These are phyloP conservation scores for Pampus argenteus DNA, from an alignment of 2,797 vertebrate genomes.

Conservation along the genomic window DNA sequence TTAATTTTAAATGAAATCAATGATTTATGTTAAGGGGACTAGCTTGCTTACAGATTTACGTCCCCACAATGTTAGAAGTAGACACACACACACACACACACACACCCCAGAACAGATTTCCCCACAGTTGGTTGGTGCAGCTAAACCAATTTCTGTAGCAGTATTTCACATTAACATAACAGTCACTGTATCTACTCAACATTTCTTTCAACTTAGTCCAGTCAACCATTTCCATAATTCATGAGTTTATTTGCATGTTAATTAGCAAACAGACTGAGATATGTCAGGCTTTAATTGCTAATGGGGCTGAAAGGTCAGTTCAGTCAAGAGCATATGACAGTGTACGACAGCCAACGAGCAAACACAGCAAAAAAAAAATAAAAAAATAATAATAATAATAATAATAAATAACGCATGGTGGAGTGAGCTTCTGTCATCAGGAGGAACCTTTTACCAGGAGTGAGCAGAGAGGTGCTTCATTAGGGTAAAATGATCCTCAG, in stretches of 20 bases:
- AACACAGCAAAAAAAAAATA: too few relatives aligned
- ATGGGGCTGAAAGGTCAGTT: constrained; percentile 70
- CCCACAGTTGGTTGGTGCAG: constrained; percentile 3
- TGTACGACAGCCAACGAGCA: constrained; percentile 28
- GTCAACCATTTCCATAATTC: constrained; percentile 81
- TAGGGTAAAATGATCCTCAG: not conserved
- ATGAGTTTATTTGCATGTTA: constrained; percentile 84
- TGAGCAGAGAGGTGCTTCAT: not conserved
- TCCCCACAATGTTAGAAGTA: too few relatives aligned
- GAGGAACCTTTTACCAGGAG: not conserved
- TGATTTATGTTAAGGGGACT: too few relatives aligned
- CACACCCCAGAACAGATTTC: not conserved
- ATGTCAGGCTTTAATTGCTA: constrained; percentile 84
- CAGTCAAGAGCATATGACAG: constrained; percentile 58
- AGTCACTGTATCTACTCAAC: constrained; percentile 43
- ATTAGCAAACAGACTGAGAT: constrained; percentile 75
- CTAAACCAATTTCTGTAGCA: constrained; percentile 6
- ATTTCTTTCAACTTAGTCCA: constrained; percentile 67
- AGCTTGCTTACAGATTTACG: too few relatives aligned
- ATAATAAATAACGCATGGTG: too few relatives aligned
- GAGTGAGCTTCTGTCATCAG: constrained; percentile 15
- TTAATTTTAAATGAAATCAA: too few relatives aligned
- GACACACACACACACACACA: not conserved
- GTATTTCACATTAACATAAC: constrained; percentile 19
- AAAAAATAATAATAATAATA: too few relatives aligned